phyloP scores from a whole-genome alignment of 2,888 invertebrate genomes.

The Ectemnius cavifrons region DNA sequence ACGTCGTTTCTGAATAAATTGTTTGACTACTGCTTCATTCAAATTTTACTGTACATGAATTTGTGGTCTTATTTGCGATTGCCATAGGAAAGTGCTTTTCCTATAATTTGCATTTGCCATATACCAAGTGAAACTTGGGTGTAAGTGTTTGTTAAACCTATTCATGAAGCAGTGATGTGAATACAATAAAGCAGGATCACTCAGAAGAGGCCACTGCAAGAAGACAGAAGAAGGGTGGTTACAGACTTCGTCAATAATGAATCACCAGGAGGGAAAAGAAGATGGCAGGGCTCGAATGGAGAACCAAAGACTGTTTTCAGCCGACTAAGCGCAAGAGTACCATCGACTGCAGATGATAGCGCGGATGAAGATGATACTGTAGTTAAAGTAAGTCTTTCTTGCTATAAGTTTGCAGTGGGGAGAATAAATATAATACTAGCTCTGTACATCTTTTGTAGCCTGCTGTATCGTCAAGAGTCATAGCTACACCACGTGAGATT shows the following conservation, averaged over 20 bases:
- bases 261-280: constrained; percentile 66
- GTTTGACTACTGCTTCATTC: too few species aligned
- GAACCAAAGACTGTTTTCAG: constrained; percentile 77
- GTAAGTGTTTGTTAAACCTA: too few species aligned
- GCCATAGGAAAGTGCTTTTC: too few species aligned
- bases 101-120: too few species aligned
- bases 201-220: constrained; percentile 73
- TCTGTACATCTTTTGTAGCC: constrained; percentile 74
- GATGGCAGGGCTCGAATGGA: constrained; percentile 69
- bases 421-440: not conserved
- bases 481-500: constrained; percentile 86
- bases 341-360: constrained; percentile 75
- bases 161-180: not conserved
- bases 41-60: too few species aligned
- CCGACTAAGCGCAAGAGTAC: constrained; percentile 74
- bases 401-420: not conserved
- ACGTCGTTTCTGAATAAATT: too few species aligned
- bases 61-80: too few species aligned
- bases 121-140: too few species aligned
- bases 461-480: constrained; percentile 88
- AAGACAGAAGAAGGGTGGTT: constrained; percentile 71
- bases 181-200: constrained; percentile 57
- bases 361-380: constrained; percentile 74
- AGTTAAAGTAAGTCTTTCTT: constrained; percentile 60
- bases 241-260: constrained; percentile 72